These are phyloP conservation scores for Corythaixoides concolor DNA, from an alignment of 2,113 vertebrate genomes.

Conservation along the genomic window DNA sequence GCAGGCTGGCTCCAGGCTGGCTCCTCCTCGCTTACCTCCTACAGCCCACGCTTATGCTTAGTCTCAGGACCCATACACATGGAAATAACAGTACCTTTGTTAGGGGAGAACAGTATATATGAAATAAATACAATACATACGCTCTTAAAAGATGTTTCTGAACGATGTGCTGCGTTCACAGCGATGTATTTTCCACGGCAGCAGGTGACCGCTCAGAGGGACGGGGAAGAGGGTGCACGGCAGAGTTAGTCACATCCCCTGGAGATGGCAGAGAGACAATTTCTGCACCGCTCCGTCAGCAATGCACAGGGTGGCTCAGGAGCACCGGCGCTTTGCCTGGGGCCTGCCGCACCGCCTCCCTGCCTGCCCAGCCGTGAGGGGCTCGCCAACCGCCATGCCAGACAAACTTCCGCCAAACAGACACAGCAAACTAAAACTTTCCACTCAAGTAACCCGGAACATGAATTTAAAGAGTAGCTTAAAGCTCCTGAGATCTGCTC, in stretches of 20 bases:
- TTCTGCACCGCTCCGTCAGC: not conserved
- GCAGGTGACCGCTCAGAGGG: not conserved
- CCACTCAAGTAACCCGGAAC: not conserved
- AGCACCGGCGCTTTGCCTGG: fast-evolving
- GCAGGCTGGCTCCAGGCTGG: not conserved
- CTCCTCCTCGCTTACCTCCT: not conserved
- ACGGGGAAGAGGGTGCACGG: fast-evolving
- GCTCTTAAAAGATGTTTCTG: not conserved
- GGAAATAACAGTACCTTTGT: not conserved
- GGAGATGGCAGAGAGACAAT: not conserved
- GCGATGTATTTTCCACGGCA: not conserved
- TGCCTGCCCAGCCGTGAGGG: not conserved
- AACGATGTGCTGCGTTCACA: not conserved
- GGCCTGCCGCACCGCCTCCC: not conserved
- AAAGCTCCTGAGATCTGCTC: not conserved
- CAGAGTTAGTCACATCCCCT: not conserved
- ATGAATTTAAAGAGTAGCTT: not conserved
- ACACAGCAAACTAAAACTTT: not conserved
- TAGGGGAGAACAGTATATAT: not conserved
- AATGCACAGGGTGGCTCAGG: not conserved
- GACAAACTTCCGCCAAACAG: not conserved
- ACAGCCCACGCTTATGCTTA: not conserved
- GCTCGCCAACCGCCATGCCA: fast-evolving
- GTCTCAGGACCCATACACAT: not conserved
- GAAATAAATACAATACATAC: not conserved